Evolutionary conservation across 2,797 vertebrate genomes (phyloP), one percentile per base, ranked within the genome.

Genomic region (Pantherophis vulpinus): DNA sequence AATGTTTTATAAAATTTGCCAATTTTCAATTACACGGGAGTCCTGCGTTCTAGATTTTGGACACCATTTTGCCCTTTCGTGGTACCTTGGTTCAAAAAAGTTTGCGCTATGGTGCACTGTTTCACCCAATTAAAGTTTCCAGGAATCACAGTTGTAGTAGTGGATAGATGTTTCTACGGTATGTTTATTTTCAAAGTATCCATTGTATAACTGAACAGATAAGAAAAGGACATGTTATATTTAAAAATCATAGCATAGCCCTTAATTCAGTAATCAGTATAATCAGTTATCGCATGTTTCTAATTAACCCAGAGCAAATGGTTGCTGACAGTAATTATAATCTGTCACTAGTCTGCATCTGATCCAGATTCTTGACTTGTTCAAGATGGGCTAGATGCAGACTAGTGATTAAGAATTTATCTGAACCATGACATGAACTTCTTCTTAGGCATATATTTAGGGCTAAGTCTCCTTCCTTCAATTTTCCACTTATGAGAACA

Each of bases 241-340:
- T 56, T 91, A 42, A 86, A 91, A 79, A 91, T 29, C 54, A 13
- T 93, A 91, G 90, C 12, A 51, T 7, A 70, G 90, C 47, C 79
- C n/a, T 92, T 90, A 94, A 42, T 91, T 96, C 89, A 93, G 90
- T 87, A 94, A 96, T 95, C 94, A 94, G 90, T 91, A 95, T 91
- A 91, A 60, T 94, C 70, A 13, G 37, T 93, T 95, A 95, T 95
- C 91, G 90, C n/a, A 92, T 95, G 86, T 91, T 96, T 89, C 93
- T 97, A 96, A 97, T 97, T 96, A 96, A 96, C 94, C 94, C 94
- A 86, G 86, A 94, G 95, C 90, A 96, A 96, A 97, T 92, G 89
- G 63, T 92, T 95, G 92, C 88, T 95, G 91, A 90, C 8, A 94
- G n/a, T 93, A 94, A 97, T 95, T 93, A 93, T 95, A 96, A 96